Conservation (phyloP, 2,888 invertebrate species). For the Branchipolynoe longqiensis region DNA sequence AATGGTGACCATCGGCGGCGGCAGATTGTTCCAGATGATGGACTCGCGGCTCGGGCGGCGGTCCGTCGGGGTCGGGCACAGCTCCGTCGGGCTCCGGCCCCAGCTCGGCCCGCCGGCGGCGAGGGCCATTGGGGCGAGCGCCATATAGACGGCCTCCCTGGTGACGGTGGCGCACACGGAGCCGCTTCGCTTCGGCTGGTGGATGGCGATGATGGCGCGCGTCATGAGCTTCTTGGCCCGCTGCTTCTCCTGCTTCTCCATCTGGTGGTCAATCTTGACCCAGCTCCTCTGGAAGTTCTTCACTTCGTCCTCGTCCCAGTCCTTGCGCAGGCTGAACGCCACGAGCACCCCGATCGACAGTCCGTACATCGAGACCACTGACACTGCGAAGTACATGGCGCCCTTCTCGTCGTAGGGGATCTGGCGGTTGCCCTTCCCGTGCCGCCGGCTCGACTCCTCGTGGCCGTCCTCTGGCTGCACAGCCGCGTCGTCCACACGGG, state of each 20-base stretch:
- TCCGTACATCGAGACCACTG: conserved; percentile 46
- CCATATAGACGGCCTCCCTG: conserved; percentile 40
- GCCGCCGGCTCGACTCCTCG: background rate
- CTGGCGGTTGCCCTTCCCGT: background rate
- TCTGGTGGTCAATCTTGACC: conserved; percentile 47
- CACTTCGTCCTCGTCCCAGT: conserved; percentile 48
- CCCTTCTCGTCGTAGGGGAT: conserved; percentile 25
- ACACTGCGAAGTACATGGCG: conserved; percentile 52
- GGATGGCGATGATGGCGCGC: conserved; percentile 39
- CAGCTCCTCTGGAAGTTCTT: conserved; percentile 51
- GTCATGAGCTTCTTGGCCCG: conserved; percentile 40
- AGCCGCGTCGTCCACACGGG: conserved; percentile 13
- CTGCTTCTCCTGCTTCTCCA: conserved; percentile 54
- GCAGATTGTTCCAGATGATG: conserved; percentile 37
- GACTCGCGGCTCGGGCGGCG: conserved; percentile 29
- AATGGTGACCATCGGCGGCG: conserved; percentile 41
- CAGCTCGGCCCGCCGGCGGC: too few species aligned
- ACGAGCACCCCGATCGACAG: conserved; percentile 44
- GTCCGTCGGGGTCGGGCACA: background rate
- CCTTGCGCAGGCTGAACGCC: conserved; percentile 20
- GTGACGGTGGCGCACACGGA: conserved; percentile 41
- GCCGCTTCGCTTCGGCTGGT: conserved; percentile 11
- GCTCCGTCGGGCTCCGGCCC: too few species aligned
- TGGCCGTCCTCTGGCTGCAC: background rate
- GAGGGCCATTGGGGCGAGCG: conserved; percentile 23